A percentile compares a stretch with the other conserved stretches of the same genome.
Evolutionary conservation across 2,888 invertebrate genomes (phyloP).

Genomic region (Synanthedon myopaeformis): DNA sequence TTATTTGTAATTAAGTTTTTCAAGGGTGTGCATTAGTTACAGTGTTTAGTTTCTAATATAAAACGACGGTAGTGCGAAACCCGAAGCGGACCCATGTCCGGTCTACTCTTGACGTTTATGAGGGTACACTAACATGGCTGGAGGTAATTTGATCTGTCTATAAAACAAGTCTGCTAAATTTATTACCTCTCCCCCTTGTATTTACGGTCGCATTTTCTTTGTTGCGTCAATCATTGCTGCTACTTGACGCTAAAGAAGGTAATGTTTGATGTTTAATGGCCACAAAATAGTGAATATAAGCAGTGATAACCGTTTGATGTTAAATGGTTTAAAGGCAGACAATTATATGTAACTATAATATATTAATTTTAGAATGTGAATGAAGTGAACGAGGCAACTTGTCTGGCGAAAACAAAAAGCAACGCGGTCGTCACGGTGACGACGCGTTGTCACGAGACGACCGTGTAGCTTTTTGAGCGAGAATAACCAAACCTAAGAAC

Average conservation of each 20-base stretch:
- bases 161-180: constrained; percentile 37
- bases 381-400: no score
- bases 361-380: no score
- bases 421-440: no score
- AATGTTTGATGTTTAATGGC: no score
- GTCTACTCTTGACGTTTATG: constrained; percentile 56
- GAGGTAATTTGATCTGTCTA: constrained; percentile 49
- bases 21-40: constrained; percentile 1
- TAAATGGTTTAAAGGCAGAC: no score
- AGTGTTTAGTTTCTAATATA: constrained; percentile 26
- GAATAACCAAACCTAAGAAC: no score
- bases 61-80: constrained; percentile 38
- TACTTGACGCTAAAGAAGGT: not conserved
- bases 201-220: constrained; percentile 14
- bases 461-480: no score
- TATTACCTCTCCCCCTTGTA: constrained; percentile 18
- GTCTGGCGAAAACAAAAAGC: no score
- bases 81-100: constrained; percentile 47
- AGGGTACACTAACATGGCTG: constrained; percentile 45
- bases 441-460: no score
- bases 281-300: no score
- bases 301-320: no score
- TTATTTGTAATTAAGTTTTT: not conserved
- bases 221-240: constrained; percentile 7
- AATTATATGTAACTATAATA: no score